These are phyloP conservation scores for Chelonia mydas DNA, from an alignment of 2,797 vertebrate genomes.

Conservation along the genomic window DNA sequence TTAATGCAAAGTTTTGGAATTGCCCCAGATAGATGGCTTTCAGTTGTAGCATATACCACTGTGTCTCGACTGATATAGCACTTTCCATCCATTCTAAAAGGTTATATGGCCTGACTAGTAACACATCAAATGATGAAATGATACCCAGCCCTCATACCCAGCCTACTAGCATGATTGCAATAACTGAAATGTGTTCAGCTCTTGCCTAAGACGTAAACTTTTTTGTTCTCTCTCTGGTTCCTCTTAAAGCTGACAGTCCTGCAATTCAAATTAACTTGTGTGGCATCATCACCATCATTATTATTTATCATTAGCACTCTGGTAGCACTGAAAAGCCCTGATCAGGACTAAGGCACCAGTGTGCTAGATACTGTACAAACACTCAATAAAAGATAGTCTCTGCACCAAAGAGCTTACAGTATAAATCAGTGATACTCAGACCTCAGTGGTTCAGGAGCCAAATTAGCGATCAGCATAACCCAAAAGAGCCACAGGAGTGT, in stretches of 20 bases:
- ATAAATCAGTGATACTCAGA: fast-evolving
- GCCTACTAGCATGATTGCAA: not conserved
- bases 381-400: not conserved
- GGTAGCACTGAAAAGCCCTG: not conserved
- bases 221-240: not conserved
- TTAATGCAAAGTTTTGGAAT: not conserved
- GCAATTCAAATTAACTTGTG: not conserved
- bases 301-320: not conserved
- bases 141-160: fast-evolving
- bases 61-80: fast-evolving
- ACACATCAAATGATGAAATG: not conserved
- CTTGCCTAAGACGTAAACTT: fast-evolving
- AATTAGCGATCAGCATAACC: not conserved
- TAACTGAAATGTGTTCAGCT: not conserved
- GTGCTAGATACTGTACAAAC: not conserved
- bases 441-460: not conserved
- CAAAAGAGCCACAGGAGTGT: not conserved
- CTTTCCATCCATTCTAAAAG: not conserved
- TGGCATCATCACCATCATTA: not conserved
- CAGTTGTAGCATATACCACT: not conserved
- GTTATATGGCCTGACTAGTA: not conserved
- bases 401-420: not conserved
- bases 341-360: not conserved
- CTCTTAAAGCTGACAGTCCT: not conserved
- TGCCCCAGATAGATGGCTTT: not conserved